A percentile compares a stretch with the other conserved stretches of the same genome.
phyloP scores from a whole-genome alignment of 2,888 invertebrate species.

The Drosophila mercatorum region DNA sequence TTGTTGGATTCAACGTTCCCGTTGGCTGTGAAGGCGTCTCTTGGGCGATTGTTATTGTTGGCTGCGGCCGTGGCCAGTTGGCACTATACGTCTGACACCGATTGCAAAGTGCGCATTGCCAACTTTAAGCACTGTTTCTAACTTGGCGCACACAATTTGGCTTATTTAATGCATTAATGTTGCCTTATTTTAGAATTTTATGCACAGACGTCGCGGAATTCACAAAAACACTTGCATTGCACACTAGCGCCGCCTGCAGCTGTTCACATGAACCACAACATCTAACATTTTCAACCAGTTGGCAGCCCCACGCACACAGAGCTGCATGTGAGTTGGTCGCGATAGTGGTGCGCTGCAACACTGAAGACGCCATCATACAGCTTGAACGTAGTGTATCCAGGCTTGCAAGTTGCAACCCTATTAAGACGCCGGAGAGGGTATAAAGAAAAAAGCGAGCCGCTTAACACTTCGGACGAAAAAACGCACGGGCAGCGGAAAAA shows the following conservation, averaged over 20 bases:
- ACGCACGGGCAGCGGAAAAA: conserved; percentile 39
- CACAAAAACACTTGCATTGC: conserved; percentile 60
- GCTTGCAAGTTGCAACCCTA: conserved; percentile 59
- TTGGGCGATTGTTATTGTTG: conserved; percentile 63
- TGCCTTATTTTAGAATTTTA: conserved; percentile 67
- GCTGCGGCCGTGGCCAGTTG: conserved; percentile 48
- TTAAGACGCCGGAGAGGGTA: conserved; percentile 66
- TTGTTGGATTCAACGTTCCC: conserved; percentile 55
- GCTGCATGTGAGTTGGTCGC: conserved; percentile 13
- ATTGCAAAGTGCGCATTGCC: conserved; percentile 17
- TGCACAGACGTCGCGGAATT: conserved; percentile 80
- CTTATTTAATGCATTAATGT: conserved; percentile 38
- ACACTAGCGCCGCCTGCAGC: conserved; percentile 61
- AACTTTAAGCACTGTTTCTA: conserved; percentile 51
- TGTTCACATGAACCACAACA: conserved; percentile 42
- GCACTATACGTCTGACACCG: conserved; percentile 31
- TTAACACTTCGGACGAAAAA: conserved; percentile 33
- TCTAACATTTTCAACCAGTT: conserved; percentile 19
- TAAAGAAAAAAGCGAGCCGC: conserved; percentile 62
- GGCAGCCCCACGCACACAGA: conserved; percentile 32
- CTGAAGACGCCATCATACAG: conserved; percentile 43
- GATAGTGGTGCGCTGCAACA: conserved; percentile 14
- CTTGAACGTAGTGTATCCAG: conserved; percentile 34
- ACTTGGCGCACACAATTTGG: conserved; percentile 32
- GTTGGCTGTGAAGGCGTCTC: conserved; percentile 51